Evolutionary conservation across 2,888 invertebrate species (phyloP), one percentile per base, ranked within the genome.

Genomic region (Clusia tigrina): DNA sequence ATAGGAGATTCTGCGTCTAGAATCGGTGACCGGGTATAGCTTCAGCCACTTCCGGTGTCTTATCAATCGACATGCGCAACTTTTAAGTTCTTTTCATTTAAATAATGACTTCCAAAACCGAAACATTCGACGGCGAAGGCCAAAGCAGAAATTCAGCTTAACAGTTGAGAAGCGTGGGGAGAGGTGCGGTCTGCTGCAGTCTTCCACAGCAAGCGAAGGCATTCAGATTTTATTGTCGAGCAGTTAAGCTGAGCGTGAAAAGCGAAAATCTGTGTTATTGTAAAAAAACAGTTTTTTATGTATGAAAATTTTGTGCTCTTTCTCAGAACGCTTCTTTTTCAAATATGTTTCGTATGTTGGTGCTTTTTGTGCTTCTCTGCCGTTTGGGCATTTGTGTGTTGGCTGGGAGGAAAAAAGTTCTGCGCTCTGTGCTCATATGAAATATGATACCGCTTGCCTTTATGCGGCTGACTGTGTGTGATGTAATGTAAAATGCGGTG

Each of bases 401-500:
- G 32, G 32, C 32, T 32, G 6, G 6, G 32, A 9, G 6, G 32
- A 6, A 9, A 9, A 9, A 6, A 12, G 12, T 9, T 32, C 6
- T 32, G 32, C 32, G 6, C 6, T 6, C 32, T 32, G 32, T 32
- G 32, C 32, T n/a, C 42, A n/a, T n/a, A 12, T 42, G 42, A 42
- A 15, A 42, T 42, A 42, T 42, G 42, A 42, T 42, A 42, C 42
- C n/a, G 42, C 6, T 32, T 32, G 53, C 42, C 38, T 59, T 9
- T 18, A 32, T 55, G 37, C 58, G 63, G 51, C 37, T 5, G 15
- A 10, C 55, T 25, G 26, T 25, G 62, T 26, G 51, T 56, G 55
- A 26, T 64, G 42, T 52, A 32, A 25, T 42, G 24, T 57, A 46
- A 22, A 59, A 54, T 48, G 20, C 53, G 23, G 61, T 66, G 62